Base-by-base conservation (phyloP, 2,113 vertebrate genomes). In the Tichodroma muraria region DNA sequence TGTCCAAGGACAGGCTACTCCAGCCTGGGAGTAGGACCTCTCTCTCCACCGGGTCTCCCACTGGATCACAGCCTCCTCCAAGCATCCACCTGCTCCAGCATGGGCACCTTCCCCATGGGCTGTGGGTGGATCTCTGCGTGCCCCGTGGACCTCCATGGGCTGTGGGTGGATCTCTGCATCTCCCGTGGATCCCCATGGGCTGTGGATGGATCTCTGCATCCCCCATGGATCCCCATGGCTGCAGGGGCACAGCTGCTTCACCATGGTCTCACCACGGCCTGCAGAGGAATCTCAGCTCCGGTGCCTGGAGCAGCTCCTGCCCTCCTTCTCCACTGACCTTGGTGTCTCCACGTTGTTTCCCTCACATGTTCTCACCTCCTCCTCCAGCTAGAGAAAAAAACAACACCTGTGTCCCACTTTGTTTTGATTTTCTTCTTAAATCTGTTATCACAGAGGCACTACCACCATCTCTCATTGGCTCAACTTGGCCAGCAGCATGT, bases 41-140 rank as follows among this genome's bases (percentile, higher is more conserved):
- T 13, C 28, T 16, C 21, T 80, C 8, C 42, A 7, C 6, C 1
- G 0, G 12, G 33, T 25, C 17, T 80, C 8, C n/a, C 52, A 16
- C 13, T 17, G 52, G 63, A 57, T 38, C 63, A 38, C 52, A 38
- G 42, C n/a, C 17, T 31, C 8, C n/a, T 57, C 52, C 63, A 47
- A 42, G 13, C 27, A 66, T 15, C 50, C 50, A 31, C 10, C 21
- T 1, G 0, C 33, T 31, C 33, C 0, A 0, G 21, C 7, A 3
- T 6, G 13, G 8, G 5, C 77, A 80, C 16, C 31, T 44, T 6
- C 42, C 42, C 14, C 42, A 42, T 7, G 19, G 19, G 44, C 44
- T 45, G 44, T 45, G 44, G 44, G 44, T 45, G 44, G 44, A 44
- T 44, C 42, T 42, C 42, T 42, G 42, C 42, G 16, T 42, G 14